Conservation (phyloP, 2,113 vertebrate genomes). For the Alces alces region DNA sequence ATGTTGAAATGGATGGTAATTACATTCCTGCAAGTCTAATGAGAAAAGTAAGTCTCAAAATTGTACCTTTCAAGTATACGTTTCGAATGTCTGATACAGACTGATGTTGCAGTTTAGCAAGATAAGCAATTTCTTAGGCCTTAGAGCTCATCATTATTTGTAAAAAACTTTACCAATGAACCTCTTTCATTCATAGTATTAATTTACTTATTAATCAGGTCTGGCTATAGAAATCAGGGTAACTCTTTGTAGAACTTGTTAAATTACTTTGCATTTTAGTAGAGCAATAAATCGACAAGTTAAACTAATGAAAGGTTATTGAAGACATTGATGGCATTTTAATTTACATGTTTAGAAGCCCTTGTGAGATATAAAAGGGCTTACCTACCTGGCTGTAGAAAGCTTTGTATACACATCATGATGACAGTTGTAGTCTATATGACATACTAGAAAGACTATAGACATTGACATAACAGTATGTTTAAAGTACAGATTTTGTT, state of each 20-base stretch:
- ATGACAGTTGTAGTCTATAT: neutral
- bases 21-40: conserved; percentile 14
- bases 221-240: neutral
- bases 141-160: neutral
- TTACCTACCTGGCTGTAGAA: neutral
- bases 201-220: conserved; percentile 26
- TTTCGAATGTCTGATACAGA: neutral
- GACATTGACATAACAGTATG: neutral
- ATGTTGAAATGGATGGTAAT: conserved; percentile 1
- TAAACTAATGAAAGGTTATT: neutral
- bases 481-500: neutral
- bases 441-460: neutral
- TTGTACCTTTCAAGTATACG: neutral
- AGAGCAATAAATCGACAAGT: conserved; percentile 20
- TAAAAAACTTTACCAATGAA: conserved; percentile 1
- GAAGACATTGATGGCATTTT: neutral
- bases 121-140: neutral
- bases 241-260: neutral
- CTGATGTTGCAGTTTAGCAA: neutral
- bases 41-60: conserved; percentile 6
- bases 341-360: neutral
- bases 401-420: neutral
- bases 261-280: conserved; percentile 32
- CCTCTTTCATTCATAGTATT: neutral
- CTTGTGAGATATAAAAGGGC: neutral